Conservation (phyloP, 2,888 invertebrate genomes). For the Euclidia mi region DNA sequence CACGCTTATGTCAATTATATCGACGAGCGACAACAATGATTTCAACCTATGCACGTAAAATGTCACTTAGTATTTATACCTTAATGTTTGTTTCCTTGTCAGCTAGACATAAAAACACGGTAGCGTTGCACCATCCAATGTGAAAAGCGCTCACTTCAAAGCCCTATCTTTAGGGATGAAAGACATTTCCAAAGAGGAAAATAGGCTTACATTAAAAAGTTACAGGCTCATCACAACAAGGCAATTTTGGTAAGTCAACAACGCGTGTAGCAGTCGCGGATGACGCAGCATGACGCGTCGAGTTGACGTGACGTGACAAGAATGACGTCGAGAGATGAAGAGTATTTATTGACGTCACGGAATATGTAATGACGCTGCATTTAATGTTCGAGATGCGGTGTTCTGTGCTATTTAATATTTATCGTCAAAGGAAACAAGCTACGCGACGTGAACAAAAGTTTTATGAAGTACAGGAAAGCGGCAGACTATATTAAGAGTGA, state of each 20-base stretch:
- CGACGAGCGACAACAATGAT: too few relatives aligned
- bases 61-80: too few relatives aligned
- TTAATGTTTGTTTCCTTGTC: too few relatives aligned
- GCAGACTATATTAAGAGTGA: background rate
- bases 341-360: constrained; percentile 72
- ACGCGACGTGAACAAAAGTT: constrained; percentile 6
- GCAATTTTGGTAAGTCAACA: constrained; percentile 79
- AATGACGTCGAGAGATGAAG: constrained; percentile 67
- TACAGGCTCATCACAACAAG: constrained; percentile 71
- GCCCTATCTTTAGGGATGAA: constrained; percentile 50
- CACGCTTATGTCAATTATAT: too few relatives aligned
- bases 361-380: constrained; percentile 59
- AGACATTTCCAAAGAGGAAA: constrained; percentile 62
- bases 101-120: constrained; percentile 14
- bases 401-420: constrained; percentile 37
- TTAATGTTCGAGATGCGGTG: constrained; percentile 39
- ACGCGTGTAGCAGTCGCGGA: constrained; percentile 67
- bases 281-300: constrained; percentile 70
- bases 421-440: constrained; percentile 23
- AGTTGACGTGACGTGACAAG: constrained; percentile 65
- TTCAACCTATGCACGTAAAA: too few relatives aligned
- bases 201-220: constrained; percentile 66
- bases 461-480: background rate
- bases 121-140: constrained; percentile 18
- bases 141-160: constrained; percentile 41